Conservation (phyloP, 2,888 invertebrate species). For the Psococerastis gibbosa region DNA sequence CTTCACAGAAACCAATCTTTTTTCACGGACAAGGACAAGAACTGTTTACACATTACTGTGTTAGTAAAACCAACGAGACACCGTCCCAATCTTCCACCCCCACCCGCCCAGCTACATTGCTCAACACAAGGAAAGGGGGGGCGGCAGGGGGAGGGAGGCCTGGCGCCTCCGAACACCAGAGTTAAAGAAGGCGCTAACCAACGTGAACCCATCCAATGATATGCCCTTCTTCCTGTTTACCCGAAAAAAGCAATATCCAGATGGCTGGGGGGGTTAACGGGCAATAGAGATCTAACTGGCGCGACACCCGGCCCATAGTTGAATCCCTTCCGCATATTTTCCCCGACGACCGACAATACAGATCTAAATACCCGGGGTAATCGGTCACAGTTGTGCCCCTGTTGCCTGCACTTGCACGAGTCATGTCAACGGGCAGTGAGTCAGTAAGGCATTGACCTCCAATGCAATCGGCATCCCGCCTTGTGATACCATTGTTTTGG, state of each 20-base stretch:
- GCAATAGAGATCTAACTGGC: not conserved
- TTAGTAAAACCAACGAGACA: not conserved
- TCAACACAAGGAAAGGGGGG: slow-evolving; percentile 9
- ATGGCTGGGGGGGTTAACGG: not conserved
- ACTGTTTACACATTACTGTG: too few species aligned
- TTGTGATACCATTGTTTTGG: too few species aligned
- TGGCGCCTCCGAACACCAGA: slow-evolving; percentile 5
- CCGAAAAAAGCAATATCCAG: slow-evolving; percentile 9
- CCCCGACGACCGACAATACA: not conserved
- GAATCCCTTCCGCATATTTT: slow-evolving; percentile 1
- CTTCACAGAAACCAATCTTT: too few species aligned
- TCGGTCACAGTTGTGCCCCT: not conserved
- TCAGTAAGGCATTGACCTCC: not conserved
- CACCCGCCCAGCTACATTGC: not conserved
- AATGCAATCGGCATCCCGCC: too few species aligned
- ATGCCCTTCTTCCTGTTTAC: slow-evolving; percentile 8
- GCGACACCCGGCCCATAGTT: not conserved
- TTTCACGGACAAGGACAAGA: too few species aligned
- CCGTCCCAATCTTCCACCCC: not conserved
- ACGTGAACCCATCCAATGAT: slow-evolving; percentile 4
- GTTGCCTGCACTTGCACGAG: slow-evolving; percentile 3
- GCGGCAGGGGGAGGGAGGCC: slow-evolving; percentile 15
- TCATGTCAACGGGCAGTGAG: not conserved
- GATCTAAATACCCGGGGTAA: slow-evolving; percentile 2
- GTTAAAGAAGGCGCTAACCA: slow-evolving; percentile 5